Base-by-base conservation (phyloP, 2,113 vertebrate genomes). In the Tetrax tetrax region DNA sequence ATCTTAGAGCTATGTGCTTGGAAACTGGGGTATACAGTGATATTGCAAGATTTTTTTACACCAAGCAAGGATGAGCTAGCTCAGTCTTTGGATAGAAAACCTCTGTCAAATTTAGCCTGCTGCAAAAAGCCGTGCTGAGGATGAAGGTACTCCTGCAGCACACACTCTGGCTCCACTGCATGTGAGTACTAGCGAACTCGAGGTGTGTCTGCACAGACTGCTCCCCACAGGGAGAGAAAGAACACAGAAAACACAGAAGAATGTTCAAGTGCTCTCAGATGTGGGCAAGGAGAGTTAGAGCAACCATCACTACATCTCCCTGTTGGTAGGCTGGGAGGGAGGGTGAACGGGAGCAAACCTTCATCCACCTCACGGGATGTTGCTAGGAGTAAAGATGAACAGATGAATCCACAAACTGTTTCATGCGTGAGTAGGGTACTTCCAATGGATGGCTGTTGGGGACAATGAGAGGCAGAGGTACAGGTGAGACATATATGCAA, bases 151-250 rank as follows among this genome's bases (percentile, higher is more conserved):
- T 57, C 47, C 14, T 65, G 24, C 31, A 83, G 38, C 20, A 5
- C 6, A 14, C 0, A 1, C 53, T 84, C 25, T 48, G 57, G 43
- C 38, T 85, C 38, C 38, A 47, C 35, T 37, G 50, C 1, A 2
- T 2, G 2, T 0, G 2, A 79, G 10, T 23, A 20, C 9, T 5
- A 21, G 14, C 29, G 61, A 60, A 54, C 27, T 33, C 1, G 1
- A 45, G 16, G 8, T 14, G 8, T 17, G 14, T 37, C 24, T 61
- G 47, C 38, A 29, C 38, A 72, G 19, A 31, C 10, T 23, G 43
- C 25, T 90, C 27, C 25, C n/a, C 17, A 50, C 10, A 63, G n/a
- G 25, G 27, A 79, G 24, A 61, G 5, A 53, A 28, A 69, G 25
- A 20, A n/a, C n/a, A n/a, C n/a, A 64, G 27, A 17, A 31, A 60